A percentile compares a stretch with the other conserved stretches of the same genome.
Conservation (phyloP, 2,797 vertebrate species). For the Muscicapa striata region DNA sequence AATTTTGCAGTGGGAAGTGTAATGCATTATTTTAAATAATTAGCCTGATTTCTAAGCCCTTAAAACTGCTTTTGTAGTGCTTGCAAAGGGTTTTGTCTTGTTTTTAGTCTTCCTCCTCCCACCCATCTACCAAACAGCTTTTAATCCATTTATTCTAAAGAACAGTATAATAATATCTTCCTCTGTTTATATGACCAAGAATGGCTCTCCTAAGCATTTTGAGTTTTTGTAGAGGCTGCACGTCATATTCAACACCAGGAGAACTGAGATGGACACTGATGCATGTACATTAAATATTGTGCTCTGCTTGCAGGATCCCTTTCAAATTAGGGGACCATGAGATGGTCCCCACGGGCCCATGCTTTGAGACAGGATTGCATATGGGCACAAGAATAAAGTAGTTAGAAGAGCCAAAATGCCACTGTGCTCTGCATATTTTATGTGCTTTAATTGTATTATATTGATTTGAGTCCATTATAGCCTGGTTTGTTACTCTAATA, state of each 20-base stretch:
- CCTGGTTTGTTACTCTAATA: conserved; percentile 56
- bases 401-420: conserved; percentile 53
- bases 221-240: neutral
- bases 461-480: conserved; percentile 67
- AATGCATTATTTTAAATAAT: conserved; percentile 50
- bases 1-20: conserved; percentile 3
- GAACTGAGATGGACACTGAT: neutral
- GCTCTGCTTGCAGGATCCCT: neutral
- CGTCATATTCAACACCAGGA: neutral
- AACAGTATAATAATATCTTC: neutral
- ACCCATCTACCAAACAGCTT: neutral
- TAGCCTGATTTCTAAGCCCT: conserved; percentile 3
- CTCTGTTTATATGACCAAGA: neutral
- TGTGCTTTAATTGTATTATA: conserved; percentile 62
- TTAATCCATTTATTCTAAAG: neutral
- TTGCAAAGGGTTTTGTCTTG: neutral
- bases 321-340: neutral
- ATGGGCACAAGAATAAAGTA: conserved; percentile 9
- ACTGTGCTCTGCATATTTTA: conserved; percentile 66
- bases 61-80: neutral
- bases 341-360: neutral
- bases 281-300: neutral
- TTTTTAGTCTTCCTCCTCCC: neutral
- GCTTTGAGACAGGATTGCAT: conserved; percentile 6
- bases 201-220: neutral